Percentiles rank a stretch among this genome's conserved stretches.
Conservation (phyloP, 2,888 invertebrate genomes). For the Aelia acuminata region DNA sequence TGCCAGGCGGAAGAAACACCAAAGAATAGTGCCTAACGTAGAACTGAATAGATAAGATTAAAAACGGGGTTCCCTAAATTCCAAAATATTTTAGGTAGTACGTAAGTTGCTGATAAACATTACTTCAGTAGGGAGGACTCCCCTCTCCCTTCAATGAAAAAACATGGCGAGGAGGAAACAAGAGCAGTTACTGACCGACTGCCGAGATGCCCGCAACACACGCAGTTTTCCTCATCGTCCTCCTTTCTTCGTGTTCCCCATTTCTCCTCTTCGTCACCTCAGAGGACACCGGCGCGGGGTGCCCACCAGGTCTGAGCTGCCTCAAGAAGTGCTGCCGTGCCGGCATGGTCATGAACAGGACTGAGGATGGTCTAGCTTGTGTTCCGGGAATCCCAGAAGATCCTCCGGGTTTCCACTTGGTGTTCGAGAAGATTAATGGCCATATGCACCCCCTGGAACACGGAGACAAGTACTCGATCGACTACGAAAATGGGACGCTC, state of each 20-base stretch:
- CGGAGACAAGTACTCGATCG: not conserved
- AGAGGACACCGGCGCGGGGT: not conserved
- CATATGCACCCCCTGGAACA: not conserved
- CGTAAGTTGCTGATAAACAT: not conserved
- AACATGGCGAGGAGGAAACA: not conserved
- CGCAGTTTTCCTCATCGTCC: not conserved
- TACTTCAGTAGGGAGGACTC: too few relatives aligned
- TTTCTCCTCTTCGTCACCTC: not conserved
- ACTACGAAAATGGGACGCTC: not conserved
- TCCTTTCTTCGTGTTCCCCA: not conserved
- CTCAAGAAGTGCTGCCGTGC: slow-evolving; percentile 35
- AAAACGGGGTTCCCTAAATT: not conserved
- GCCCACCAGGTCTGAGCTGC: not conserved
- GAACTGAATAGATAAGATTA: too few relatives aligned
- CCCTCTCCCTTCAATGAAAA: not conserved
- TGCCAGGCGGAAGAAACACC: too few relatives aligned
- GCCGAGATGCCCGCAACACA: not conserved
- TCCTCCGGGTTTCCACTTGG: not conserved
- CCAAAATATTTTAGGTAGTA: not conserved
- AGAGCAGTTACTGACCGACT: not conserved
- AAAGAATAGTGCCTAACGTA: too few relatives aligned
- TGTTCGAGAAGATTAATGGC: not conserved
- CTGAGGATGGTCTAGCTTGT: not conserved
- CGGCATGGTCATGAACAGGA: not conserved
- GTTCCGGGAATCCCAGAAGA: not conserved